Conservation (phyloP, 2,113 vertebrate species). For the Nerophis lumbriciformis region DNA sequence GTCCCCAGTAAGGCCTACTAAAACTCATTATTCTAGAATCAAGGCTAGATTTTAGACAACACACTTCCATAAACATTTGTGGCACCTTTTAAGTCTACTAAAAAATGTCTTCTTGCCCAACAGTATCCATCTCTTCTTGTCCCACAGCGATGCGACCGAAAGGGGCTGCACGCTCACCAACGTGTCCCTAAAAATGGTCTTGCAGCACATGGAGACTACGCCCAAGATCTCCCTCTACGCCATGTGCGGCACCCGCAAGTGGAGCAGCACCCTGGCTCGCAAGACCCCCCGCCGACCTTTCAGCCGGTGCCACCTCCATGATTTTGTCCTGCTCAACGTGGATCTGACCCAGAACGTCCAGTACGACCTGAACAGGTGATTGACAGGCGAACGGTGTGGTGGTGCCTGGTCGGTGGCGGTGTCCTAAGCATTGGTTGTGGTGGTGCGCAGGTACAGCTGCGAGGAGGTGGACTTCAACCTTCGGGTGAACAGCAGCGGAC, state of each 20-base stretch:
- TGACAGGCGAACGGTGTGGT: not conserved
- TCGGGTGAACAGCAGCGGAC: slow-evolving; percentile 86
- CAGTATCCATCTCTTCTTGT: not conserved
- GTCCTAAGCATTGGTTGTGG: not conserved
- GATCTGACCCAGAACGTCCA: slow-evolving; percentile 96
- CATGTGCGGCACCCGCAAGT: slow-evolving; percentile 85
- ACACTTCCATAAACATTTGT: too few species aligned
- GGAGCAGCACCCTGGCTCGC: slow-evolving; percentile 80
- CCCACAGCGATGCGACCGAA: slow-evolving; percentile 72
- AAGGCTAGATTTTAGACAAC: too few species aligned
- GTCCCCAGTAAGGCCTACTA: too few species aligned
- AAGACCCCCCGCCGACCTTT: slow-evolving; percentile 67
- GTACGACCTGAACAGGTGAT: slow-evolving; percentile 94
- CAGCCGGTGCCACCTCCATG: slow-evolving; percentile 88
- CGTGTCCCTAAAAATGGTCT: slow-evolving; percentile 84
- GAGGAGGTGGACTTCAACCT: slow-evolving; percentile 97
- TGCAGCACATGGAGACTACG: slow-evolving; percentile 91
- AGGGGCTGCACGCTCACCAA: slow-evolving; percentile 70
- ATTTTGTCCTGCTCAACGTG: slow-evolving; percentile 90
- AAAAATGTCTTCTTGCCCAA: not conserved
- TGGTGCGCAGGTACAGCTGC: slow-evolving; percentile 83
- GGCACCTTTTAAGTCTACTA: too few species aligned
- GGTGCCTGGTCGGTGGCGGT: not conserved
- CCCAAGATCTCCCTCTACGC: slow-evolving; percentile 91
- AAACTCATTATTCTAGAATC: too few species aligned